Evolutionary conservation across 2,888 invertebrate genomes (phyloP).

Genomic region (Andrena dorsata): DNA sequence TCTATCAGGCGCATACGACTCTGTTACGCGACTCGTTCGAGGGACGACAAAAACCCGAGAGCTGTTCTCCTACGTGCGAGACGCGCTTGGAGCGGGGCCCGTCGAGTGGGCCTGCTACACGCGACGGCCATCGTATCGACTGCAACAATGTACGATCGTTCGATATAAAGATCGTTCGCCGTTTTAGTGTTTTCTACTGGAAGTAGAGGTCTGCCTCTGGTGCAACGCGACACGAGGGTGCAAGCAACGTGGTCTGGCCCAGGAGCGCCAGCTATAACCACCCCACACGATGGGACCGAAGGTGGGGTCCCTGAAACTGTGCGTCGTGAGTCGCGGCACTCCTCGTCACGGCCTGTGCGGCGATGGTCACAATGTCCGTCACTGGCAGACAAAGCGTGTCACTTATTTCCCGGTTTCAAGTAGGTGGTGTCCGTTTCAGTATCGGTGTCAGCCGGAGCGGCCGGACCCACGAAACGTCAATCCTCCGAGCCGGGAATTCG

Average conservation of each 20-base stretch:
- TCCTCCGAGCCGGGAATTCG: neutral
- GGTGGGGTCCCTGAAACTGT: too few relatives aligned
- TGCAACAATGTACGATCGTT: neutral
- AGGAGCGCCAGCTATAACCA: too few relatives aligned
- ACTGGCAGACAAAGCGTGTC: too few relatives aligned
- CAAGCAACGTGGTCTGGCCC: too few relatives aligned
- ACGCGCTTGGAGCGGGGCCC: neutral
- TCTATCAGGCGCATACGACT: slow-evolving; percentile 26
- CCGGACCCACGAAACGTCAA: neutral
- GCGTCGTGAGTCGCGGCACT: too few relatives aligned
- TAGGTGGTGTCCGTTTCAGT: neutral
- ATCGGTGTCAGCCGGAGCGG: neutral
- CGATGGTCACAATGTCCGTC: too few relatives aligned
- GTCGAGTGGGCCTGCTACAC: neutral
- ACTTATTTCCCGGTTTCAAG: neutral
- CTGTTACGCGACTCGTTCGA: slow-evolving; percentile 22
- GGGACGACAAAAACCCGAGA: slow-evolving; percentile 10
- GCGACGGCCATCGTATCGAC: neutral
- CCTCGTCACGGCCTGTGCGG: too few relatives aligned
- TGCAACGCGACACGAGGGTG: too few relatives aligned
- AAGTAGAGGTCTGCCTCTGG: neutral
- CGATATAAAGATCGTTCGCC: neutral
- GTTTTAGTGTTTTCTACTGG: neutral
- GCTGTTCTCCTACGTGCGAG: slow-evolving; percentile 1
- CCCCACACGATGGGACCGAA: too few relatives aligned